Base-by-base conservation (phyloP, 1,140 invertebrate species). In the Steinernema khuongi region DNA sequence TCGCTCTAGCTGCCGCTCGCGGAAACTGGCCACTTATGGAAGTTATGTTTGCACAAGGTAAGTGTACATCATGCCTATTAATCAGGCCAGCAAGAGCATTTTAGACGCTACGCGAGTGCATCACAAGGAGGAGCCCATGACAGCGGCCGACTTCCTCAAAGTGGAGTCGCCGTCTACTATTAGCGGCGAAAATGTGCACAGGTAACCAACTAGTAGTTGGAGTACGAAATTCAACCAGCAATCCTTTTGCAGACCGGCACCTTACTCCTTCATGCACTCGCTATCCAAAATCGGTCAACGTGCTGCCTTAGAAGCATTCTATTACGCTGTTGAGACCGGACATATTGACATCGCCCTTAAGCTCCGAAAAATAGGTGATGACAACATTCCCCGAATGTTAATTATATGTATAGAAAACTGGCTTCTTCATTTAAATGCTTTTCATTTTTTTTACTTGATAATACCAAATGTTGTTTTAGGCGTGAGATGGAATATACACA, bases 401-500 rank as follows among this genome's bases (percentile, higher is more conserved):
- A n/a, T n/a, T n/a, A n/a, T n/a, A n/a, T n/a, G n/a, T n/a, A n/a
- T n/a, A n/a, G n/a, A n/a, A n/a, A n/a, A n/a, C n/a, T n/a, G n/a
- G n/a, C n/a, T n/a, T n/a, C n/a, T n/a, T n/a, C n/a, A n/a, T n/a
- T n/a, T n/a, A n/a, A n/a, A n/a, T n/a, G n/a, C n/a, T n/a, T n/a
- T n/a, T n/a, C n/a, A n/a, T n/a, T n/a, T n/a, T n/a, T n/a, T n/a
- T n/a, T n/a, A n/a, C n/a, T n/a, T n/a, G n/a, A n/a, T n/a, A n/a
- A n/a, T n/a, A n/a, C n/a, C n/a, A n/a, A n/a, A n/a, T n/a, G n/a
- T n/a, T 22, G 4, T 60, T 69, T 41, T 4, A 69, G 68, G 68
- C 11, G 68, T 69, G 4, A 17, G n/a, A 41, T 69, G 68, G 68
- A 69, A 69, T 30, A 31, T 69, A 17, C 68, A 69, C 28, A 41